phyloP scores from a whole-genome alignment of 2,888 invertebrate genomes.

The Strigamia crassipes region DNA sequence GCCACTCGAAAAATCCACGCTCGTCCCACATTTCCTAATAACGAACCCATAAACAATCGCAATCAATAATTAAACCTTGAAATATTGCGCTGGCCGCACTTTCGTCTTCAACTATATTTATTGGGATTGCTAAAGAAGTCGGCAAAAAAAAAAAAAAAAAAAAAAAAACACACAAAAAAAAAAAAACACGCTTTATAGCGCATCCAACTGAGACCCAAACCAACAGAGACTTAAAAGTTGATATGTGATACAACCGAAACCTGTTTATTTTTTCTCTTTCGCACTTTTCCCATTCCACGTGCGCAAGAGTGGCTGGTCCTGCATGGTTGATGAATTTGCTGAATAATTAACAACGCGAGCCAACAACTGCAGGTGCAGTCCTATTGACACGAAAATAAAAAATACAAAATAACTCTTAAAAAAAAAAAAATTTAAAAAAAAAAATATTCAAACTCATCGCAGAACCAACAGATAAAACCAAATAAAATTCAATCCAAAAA shows the following conservation, averaged over 20 bases:
- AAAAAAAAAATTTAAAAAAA: too few species aligned
- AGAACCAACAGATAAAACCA: too few species aligned
- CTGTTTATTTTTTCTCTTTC: not conserved
- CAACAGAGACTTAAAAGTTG: not conserved
- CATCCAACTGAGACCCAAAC: not conserved
- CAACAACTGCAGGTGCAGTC: not conserved
- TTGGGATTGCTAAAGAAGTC: not conserved
- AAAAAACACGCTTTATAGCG: too few species aligned
- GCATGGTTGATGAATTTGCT: not conserved
- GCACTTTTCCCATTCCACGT: not conserved
- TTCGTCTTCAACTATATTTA: not conserved
- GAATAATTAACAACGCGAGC: not conserved
- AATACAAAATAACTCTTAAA: not conserved
- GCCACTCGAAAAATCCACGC: not conserved
- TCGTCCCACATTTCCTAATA: not conserved
- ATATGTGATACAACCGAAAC: conserved; percentile 10
- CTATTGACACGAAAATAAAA: not conserved
- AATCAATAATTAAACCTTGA: not conserved
- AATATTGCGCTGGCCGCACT: not conserved
- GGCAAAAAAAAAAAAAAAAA: not conserved
- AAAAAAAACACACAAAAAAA: too few species aligned
- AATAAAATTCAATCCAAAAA: too few species aligned
- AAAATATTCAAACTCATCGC: too few species aligned
- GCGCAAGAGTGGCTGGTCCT: not conserved
- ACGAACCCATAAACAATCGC: not conserved